These are phyloP conservation scores for Pseudonaja textilis DNA, from an alignment of 2,113 vertebrate species.

Conservation along the genomic window DNA sequence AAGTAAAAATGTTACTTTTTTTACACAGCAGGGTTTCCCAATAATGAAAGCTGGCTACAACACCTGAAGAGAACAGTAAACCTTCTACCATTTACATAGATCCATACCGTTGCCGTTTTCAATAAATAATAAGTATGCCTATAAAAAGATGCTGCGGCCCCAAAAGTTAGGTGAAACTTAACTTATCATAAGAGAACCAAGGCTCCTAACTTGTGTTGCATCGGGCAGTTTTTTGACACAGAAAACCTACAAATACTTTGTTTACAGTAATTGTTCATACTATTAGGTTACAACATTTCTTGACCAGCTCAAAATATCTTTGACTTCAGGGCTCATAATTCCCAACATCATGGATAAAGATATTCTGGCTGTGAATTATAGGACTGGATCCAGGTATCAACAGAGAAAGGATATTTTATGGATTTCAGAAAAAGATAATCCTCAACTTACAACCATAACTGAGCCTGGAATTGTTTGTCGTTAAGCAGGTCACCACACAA, in stretches of 20 bases:
- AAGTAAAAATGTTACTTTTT: constrained; percentile 68
- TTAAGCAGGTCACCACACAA: not conserved
- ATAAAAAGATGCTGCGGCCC: constrained; percentile 26
- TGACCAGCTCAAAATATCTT: not conserved
- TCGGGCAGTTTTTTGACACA: constrained; percentile 21
- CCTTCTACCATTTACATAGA: constrained; percentile 66
- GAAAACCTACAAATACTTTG: constrained; percentile 44
- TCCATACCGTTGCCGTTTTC: constrained; percentile 30
- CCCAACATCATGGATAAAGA: not conserved
- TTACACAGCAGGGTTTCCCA: constrained; percentile 65
- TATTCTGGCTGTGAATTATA: not conserved
- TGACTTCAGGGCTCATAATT: not conserved
- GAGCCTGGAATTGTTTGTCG: not conserved
- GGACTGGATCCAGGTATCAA: not conserved
- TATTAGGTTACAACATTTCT: not conserved
- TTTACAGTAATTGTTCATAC: constrained; percentile 18
- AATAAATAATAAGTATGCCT: not conserved
- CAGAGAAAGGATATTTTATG: not conserved
- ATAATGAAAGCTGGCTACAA: constrained; percentile 69
- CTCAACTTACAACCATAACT: not conserved
- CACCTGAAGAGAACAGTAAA: constrained; percentile 68
- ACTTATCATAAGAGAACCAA: constrained; percentile 46
- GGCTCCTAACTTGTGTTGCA: constrained; percentile 46
- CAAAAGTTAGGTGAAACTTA: constrained; percentile 43
- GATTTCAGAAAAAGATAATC: not conserved